Evolutionary conservation across 2,113 vertebrate genomes (phyloP), one percentile per base, ranked within the genome.

Genomic region (Sceloporus tristichus): DNA sequence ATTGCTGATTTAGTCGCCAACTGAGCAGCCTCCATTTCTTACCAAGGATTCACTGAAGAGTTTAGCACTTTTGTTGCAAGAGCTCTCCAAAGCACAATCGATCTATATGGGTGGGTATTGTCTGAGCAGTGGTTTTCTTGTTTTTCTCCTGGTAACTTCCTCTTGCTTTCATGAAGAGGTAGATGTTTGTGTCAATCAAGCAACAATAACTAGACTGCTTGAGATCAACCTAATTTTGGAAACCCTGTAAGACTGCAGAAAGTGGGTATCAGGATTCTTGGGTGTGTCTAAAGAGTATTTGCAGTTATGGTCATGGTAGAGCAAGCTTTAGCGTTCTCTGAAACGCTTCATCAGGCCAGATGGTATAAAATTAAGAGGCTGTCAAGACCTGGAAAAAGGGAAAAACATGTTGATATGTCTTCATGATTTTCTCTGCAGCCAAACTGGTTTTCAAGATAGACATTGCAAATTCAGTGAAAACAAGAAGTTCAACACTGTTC

Each of bases 71-170:
- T 25, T 27, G 38, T 18, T 74, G 70, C 29, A 56, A 34, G n/a
- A 23, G 16, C 27, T 86, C 27, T 16, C 48, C 62, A 38, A 86
- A 77, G 11, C 18, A 71, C 48, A 7, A 29, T 18, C 70, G 73
- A 38, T 48, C 77, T 56, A 13, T 75, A 77, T 73, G 68, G 29
- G 38, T 73, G 74, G 48, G 75, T 78, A 34, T 19, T 78, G 29
- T 40, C 68, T 71, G 9, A 85, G 66, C 62, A 10, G 87, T 34
- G 80, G 89, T 86, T 80, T 88, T 48, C 78, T 91, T 92, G 91
- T 92, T 93, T 89, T 87, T 91, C 9, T 84, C 71, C 88, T 21
- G 5, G 0, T 59, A 59, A 88, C 90, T 92, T 94, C 90, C 92
- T 92, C 85, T 62, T 85, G 86, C 85, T 77, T 38, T 66, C 0